These are phyloP conservation scores for Caranx melampygus DNA, from an alignment of 2,113 vertebrate species.

Conservation along the genomic window DNA sequence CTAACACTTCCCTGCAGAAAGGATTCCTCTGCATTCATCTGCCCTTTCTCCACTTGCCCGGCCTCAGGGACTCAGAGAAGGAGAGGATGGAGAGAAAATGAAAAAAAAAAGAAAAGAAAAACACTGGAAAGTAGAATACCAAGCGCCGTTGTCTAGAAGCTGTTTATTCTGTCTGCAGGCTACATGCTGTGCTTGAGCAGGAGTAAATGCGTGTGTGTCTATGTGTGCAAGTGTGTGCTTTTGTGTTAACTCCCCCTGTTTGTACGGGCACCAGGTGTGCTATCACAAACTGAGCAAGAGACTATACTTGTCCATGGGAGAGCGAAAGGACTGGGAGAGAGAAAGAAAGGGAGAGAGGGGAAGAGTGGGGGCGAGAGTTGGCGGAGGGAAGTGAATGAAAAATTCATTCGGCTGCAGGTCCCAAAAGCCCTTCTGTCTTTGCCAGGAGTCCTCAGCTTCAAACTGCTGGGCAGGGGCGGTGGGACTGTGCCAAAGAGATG, in stretches of 20 bases:
- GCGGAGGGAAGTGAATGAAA: slow-evolving; percentile 78
- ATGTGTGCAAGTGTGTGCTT: slow-evolving; percentile 25
- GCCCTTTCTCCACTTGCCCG: slow-evolving; percentile 39
- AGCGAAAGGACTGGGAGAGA: slow-evolving; percentile 32
- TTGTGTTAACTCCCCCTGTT: slow-evolving; percentile 55
- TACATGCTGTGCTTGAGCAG: slow-evolving; percentile 62
- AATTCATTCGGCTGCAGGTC: slow-evolving; percentile 79
- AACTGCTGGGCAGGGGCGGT: slow-evolving; percentile 68
- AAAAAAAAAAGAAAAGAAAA: slow-evolving; percentile 3
- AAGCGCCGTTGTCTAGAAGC: slow-evolving; percentile 49
- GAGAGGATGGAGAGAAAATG: slow-evolving; percentile 11
- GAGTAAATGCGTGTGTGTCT: slow-evolving; percentile 27
- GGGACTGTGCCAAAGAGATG: slow-evolving; percentile 64
- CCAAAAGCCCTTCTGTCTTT: slow-evolving; percentile 80
- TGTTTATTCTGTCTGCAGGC: slow-evolving; percentile 67
- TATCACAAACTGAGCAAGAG: slow-evolving; percentile 57
- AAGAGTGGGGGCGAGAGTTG: slow-evolving; percentile 32
- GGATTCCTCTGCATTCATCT: slow-evolving; percentile 45
- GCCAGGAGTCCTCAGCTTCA: slow-evolving; percentile 76
- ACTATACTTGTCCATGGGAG: slow-evolving; percentile 65
- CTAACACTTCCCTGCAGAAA: slow-evolving; percentile 34
- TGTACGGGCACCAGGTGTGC: slow-evolving; percentile 67
- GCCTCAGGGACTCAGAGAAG: slow-evolving; percentile 44
- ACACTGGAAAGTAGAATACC: slow-evolving; percentile 51
- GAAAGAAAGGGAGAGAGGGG: slow-evolving; percentile 41